phyloP scores from a whole-genome alignment of 2,113 vertebrate species.

The Tyto alba region DNA sequence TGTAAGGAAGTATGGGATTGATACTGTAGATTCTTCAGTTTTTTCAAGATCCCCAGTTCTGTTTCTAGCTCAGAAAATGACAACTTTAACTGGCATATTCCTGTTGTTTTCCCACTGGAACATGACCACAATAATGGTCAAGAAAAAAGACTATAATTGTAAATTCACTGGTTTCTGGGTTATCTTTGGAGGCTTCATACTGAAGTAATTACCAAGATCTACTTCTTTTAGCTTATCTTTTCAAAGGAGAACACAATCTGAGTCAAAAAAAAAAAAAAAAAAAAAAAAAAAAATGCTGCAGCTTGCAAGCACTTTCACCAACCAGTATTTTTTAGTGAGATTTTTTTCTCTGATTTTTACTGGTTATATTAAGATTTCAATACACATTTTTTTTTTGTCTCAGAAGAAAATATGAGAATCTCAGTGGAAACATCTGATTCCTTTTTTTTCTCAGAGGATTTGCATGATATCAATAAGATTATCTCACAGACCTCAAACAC shows the following conservation, averaged over 20 bases:
- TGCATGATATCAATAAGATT: neutral
- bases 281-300: fast-evolving
- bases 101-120: neutral
- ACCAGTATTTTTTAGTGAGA: neutral
- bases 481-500: neutral
- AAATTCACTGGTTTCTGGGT: neutral
- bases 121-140: neutral
- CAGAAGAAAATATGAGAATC: neutral
- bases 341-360: neutral
- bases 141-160: neutral
- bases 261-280: neutral
- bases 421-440: neutral
- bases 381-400: neutral
- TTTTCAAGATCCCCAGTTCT: neutral
- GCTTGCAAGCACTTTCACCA: neutral
- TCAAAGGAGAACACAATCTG: neutral
- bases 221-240: neutral
- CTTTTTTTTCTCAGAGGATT: neutral
- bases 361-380: neutral
- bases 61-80: neutral
- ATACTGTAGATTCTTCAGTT: neutral
- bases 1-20: neutral
- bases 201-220: neutral
- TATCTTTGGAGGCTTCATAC: neutral
- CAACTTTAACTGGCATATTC: neutral